Percentiles rank a stretch among this genome's conserved stretches.
Conservation (phyloP, 2,113 vertebrate species). For the Mixornis gularis region DNA sequence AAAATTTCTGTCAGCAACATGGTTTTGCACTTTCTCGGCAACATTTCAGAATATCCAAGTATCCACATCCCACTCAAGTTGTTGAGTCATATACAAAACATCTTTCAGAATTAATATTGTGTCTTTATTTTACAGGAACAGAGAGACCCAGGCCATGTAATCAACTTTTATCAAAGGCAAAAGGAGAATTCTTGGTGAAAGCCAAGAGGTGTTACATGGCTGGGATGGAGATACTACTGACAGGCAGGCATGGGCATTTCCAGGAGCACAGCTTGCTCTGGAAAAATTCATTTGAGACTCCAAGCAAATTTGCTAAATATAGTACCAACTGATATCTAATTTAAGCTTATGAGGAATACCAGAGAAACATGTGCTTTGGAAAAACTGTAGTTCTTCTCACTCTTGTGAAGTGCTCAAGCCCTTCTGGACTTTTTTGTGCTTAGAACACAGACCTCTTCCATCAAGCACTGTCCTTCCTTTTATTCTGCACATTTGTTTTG, state of each 20-base stretch:
- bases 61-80: neutral
- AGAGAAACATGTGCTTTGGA: conserved; percentile 51
- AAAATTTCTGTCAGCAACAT: neutral
- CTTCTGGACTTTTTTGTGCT: neutral
- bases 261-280: neutral
- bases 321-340: conserved; percentile 36
- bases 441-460: neutral
- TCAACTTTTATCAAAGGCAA: neutral
- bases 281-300: conserved; percentile 45
- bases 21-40: neutral
- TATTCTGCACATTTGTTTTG: neutral
- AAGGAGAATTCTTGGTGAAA: neutral
- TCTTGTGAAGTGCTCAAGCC: neutral
- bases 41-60: neutral
- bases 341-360: conserved; percentile 50
- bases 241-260: neutral
- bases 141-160: neutral
- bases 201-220: neutral
- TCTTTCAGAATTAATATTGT: neutral
- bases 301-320: conserved; percentile 56
- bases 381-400: conserved; percentile 14
- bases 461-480: neutral
- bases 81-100: neutral
- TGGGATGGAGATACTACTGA: neutral
- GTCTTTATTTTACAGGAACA: neutral